Evolutionary conservation across 2,888 invertebrate species (phyloP), one percentile per base, ranked within the genome.

Genomic region (Pristionchus maxplancki): DNA sequence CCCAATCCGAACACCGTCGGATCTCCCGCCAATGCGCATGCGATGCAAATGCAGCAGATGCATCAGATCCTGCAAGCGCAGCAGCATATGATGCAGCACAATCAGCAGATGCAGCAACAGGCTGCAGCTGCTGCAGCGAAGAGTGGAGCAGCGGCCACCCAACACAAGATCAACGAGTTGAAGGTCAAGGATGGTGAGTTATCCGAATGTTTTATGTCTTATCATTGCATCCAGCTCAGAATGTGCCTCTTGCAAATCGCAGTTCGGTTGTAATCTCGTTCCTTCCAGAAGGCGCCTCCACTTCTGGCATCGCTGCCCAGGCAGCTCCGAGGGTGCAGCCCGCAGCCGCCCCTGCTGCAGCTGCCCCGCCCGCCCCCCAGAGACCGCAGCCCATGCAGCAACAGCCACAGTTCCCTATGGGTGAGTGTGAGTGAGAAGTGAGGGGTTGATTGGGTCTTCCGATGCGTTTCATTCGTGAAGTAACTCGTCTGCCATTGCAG

Each of bases 121-220:
- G 28, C 31, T 24, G 53, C 53, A 20, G 50, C 34, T 17, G 53
- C 82, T 31, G 31, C 53, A 20, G 40, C 34, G n/a, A n/a, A n/a
- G n/a, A n/a, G n/a, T n/a, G n/a, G n/a, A 13, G 44, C 28, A 15
- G 48, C 40, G 28, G n/a, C 40, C 28, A 58, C 83, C 6, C 85
- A 85, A 31, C 85, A 85, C 40, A 85, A 85, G 64, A 85, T 85
- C n/a, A 62, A 85, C 28, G 85, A 85, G 48, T n/a, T 85, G 37
- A 85, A 85, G 31, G 64, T 37, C 20, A 85, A 85, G 40, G 85
- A 85, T 40, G 85, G 85, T 85, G 58, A 64, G 85, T 44, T n/a
- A n/a, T n/a, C n/a, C n/a, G n/a, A n/a, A n/a, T n/a, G n/a, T n/a
- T n/a, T n/a, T n/a, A n/a, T n/a, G n/a, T n/a, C n/a, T n/a, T n/a